These are phyloP conservation scores for Stenchaetothrips biformis DNA, from an alignment of 2,888 invertebrate species.

Conservation along the genomic window DNA sequence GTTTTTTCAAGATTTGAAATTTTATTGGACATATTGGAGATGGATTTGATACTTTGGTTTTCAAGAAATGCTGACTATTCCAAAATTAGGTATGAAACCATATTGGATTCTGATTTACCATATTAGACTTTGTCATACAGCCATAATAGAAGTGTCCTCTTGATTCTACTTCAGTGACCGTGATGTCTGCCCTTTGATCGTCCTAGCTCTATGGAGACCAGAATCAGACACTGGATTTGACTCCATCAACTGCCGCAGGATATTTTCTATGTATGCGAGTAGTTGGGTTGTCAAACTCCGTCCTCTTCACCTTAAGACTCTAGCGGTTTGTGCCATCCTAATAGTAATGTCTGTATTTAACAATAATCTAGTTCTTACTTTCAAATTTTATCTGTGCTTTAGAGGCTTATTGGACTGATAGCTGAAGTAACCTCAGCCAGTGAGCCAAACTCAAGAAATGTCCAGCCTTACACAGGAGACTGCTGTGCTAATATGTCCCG, in stretches of 20 bases:
- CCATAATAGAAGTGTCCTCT: background rate
- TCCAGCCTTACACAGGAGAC: background rate
- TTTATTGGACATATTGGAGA: background rate
- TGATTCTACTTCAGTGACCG: background rate
- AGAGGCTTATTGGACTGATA: background rate
- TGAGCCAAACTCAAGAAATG: background rate
- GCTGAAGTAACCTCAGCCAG: background rate
- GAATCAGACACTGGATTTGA: background rate
- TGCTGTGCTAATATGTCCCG: background rate
- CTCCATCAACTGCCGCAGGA: background rate
- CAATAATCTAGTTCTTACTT: background rate
- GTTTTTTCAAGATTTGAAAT: background rate
- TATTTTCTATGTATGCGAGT: background rate
- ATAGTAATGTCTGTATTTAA: background rate
- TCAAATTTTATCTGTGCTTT: too few relatives aligned
- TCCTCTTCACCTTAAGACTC: background rate
- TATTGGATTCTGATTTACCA: background rate
- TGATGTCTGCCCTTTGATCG: background rate
- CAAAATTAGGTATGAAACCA: background rate
- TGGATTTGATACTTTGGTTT: background rate
- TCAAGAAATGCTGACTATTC: background rate
- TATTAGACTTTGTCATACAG: too few relatives aligned
- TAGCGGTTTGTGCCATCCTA: background rate
- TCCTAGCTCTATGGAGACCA: background rate
- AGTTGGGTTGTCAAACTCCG: background rate